Base-by-base conservation (phyloP, 2,888 invertebrate species). In the Limnephilus marmoratus region DNA sequence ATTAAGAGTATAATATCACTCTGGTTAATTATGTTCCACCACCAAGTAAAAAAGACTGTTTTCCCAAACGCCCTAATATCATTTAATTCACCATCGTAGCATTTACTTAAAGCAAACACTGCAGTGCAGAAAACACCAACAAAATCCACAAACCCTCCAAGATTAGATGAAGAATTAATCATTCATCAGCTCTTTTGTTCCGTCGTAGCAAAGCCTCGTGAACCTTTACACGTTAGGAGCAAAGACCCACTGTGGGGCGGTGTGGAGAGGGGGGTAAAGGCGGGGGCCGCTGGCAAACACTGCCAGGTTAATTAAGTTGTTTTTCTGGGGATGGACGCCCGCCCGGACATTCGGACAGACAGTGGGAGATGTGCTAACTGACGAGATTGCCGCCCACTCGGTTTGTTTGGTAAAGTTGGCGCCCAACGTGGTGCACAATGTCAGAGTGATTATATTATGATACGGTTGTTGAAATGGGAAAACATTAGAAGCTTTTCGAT, bases 241-340 rank as follows among this genome's bases (percentile, higher is more conserved):
- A 68, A 68, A 68, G 53, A 18, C 53, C 13, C 53, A 18, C 53
- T 53, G 3, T 18, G 53, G 53, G 53, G 18, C 5, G 53, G 53
- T 18, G 18, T 18, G 5, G 53, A 2, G 49, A 13, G 13, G 49
- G 13, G 5, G 53, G 53, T 53, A 53, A 18, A 53, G 53, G 18
- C 53, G 5, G 53, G 53, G 18, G 53, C 53, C 45, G 49, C 49
- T 49, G 49, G 49, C 82, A 82, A 81, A 29, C 82, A 31, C 82
- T 82, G 29, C 49, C 53, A 68, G 31, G 34, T 31, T 83, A 83
- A 83, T 83, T 31, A 34, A 83, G 83, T 83, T 83, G 83, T 83
- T 83, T 83, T 83, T 83, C 83, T 83, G 37, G 83, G 83, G 31
- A 31, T 29, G 82, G 31, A 15, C 34, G 82, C 34, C 34, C 34